Conservation (phyloP, 2,888 invertebrate species). For the Harpalus rubripes region DNA sequence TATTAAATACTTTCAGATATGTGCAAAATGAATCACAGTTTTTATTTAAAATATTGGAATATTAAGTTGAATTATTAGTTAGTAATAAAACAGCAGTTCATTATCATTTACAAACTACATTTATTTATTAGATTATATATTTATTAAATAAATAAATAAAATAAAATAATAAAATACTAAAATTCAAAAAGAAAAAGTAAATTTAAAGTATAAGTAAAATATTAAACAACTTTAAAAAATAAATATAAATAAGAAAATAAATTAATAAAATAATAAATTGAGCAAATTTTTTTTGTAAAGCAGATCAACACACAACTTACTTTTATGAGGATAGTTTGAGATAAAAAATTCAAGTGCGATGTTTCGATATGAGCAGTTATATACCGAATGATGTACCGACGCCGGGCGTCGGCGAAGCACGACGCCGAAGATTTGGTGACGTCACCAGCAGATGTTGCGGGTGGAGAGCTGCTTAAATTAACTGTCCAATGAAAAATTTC, state of each 20-base stretch:
- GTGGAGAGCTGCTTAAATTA: constrained; percentile 35
- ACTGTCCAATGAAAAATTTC: neutral
- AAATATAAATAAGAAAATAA: neutral
- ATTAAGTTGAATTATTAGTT: too few relatives aligned
- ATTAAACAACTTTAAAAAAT: neutral
- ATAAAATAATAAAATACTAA: too few relatives aligned
- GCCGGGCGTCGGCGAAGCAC: neutral
- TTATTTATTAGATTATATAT: too few relatives aligned
- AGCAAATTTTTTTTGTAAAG: neutral
- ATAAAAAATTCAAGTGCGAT: constrained; percentile 31
- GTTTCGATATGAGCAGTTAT: constrained; percentile 30
- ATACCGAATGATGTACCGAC: constrained; percentile 24
- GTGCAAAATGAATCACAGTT: too few relatives aligned
- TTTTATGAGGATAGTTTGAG: neutral
- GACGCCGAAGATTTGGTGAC: constrained; percentile 42
- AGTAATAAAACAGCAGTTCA: too few relatives aligned
- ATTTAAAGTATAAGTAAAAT: neutral
- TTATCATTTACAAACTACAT: too few relatives aligned
- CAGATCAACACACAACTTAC: constrained; percentile 32
- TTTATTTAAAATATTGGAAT: too few relatives aligned
- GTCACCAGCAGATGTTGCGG: constrained; percentile 28
- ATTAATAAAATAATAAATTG: neutral
- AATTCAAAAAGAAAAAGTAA: too few relatives aligned
- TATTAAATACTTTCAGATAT: too few relatives aligned
- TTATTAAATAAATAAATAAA: too few relatives aligned